phyloP scores from a whole-genome alignment of 1,140 invertebrate species.

The Macrobrachium nipponense region DNA sequence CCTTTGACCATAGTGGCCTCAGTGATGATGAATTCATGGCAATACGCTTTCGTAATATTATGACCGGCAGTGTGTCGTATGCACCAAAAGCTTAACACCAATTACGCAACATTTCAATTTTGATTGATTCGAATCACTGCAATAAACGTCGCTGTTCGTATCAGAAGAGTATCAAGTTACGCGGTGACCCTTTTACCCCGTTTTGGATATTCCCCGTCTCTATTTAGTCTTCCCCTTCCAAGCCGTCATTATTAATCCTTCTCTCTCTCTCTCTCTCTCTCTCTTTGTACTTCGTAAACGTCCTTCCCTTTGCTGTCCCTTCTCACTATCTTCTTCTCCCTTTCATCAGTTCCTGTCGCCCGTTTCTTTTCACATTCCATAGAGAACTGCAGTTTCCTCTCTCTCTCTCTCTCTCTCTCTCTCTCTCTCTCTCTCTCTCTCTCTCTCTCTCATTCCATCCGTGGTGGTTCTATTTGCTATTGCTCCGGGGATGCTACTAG shows the following conservation, averaged over 20 bases:
- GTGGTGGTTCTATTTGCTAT: too few relatives aligned
- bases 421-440: slow-evolving; percentile 15
- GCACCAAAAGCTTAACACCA: too few relatives aligned
- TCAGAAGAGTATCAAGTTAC: too few relatives aligned
- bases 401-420: slow-evolving; percentile 22
- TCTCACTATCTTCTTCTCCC: not conserved
- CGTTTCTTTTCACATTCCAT: not conserved
- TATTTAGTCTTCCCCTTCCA: not conserved
- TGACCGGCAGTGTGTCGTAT: too few relatives aligned
- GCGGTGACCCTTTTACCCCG: not conserved
- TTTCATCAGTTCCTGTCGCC: not conserved
- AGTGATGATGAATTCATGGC: too few relatives aligned
- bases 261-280: slow-evolving; percentile 21
- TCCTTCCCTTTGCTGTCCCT: not conserved
- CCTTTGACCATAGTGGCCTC: too few relatives aligned
- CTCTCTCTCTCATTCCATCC: not conserved
- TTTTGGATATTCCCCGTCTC: not conserved
- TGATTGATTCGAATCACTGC: too few relatives aligned
- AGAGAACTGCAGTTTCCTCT: not conserved
- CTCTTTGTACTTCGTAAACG: not conserved
- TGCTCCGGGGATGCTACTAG: too few relatives aligned
- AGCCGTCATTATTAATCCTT: not conserved
- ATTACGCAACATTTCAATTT: too few relatives aligned
- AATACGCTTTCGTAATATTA: too few relatives aligned
- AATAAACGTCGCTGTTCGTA: too few relatives aligned